Conservation (phyloP, 2,888 invertebrate genomes). For the Drosophila quasianomalipes region DNA sequence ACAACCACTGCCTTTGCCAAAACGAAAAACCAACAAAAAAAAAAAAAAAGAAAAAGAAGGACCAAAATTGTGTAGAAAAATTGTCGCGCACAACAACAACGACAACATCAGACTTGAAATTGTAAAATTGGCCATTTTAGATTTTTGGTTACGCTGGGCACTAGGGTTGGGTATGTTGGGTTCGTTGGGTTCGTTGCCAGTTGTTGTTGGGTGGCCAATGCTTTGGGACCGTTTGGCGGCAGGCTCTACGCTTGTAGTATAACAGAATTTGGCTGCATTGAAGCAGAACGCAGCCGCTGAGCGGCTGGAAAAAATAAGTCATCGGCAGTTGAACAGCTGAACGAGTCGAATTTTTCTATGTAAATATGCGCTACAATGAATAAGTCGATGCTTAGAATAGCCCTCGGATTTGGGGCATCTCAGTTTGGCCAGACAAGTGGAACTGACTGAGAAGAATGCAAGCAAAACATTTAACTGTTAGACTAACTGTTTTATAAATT, state of each 20-base stretch:
- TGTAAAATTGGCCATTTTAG: slow-evolving; percentile 82
- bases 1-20: slow-evolving; percentile 2
- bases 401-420: slow-evolving; percentile 3
- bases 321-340: slow-evolving; percentile 44
- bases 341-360: slow-evolving; percentile 53
- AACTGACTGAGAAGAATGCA: not conserved
- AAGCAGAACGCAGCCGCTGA: slow-evolving; percentile 76
- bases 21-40: slow-evolving; percentile 1
- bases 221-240: slow-evolving; percentile 48
- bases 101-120: slow-evolving; percentile 59
- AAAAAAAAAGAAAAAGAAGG: slow-evolving; percentile 38
- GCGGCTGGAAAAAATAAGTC: slow-evolving; percentile 62
- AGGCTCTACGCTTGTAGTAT: slow-evolving; percentile 52
- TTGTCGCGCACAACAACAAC: slow-evolving; percentile 53
- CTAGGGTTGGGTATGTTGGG: slow-evolving; percentile 20
- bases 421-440: not conserved
- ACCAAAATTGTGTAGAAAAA: slow-evolving; percentile 74
- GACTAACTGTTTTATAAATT: not conserved
- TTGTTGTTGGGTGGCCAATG: slow-evolving; percentile 14
- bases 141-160: slow-evolving; percentile 74
- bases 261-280: slow-evolving; percentile 81
- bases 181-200: not conserved
- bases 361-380: slow-evolving; percentile 59
- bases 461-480: too few relatives aligned
- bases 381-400: not conserved